phyloP scores from a whole-genome alignment of 2,797 vertebrate species.

The Phalloptychus januarius region DNA sequence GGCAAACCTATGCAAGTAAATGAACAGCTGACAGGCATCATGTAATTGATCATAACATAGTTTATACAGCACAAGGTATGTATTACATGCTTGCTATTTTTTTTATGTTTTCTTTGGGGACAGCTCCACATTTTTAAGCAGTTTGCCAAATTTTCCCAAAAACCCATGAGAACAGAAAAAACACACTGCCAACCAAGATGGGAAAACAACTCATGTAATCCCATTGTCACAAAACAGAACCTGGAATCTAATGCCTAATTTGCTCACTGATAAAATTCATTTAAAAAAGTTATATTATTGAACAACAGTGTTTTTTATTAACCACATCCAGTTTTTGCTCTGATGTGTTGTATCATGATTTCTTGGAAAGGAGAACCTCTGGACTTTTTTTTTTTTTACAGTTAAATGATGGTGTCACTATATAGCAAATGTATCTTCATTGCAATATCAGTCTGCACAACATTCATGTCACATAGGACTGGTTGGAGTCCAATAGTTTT shows the following conservation, averaged over 20 bases:
- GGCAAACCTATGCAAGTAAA: slow-evolving; percentile 23
- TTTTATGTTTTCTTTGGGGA: slow-evolving; percentile 48
- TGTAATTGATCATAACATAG: slow-evolving; percentile 14
- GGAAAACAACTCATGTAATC: slow-evolving; percentile 47
- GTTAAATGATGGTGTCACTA: background rate
- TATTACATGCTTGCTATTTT: slow-evolving; percentile 48
- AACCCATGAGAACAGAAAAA: background rate
- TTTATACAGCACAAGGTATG: slow-evolving; percentile 1
- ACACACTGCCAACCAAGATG: slow-evolving; percentile 58
- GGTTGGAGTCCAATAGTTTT: background rate
- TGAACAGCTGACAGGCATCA: slow-evolving; percentile 25
- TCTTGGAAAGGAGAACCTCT: background rate
- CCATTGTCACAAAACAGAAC: background rate
- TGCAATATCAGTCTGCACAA: background rate
- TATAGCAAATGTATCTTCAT: background rate
- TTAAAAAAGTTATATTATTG: background rate
- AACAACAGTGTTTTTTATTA: background rate
- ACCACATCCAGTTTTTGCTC: background rate
- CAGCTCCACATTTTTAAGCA: slow-evolving; percentile 61
- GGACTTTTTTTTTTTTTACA: background rate
- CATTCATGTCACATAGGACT: background rate
- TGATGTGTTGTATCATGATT: background rate
- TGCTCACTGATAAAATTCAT: background rate
- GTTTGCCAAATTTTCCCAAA: slow-evolving; percentile 58
- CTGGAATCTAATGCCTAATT: background rate